A percentile compares a stretch with the other conserved stretches of the same genome.
Evolutionary conservation across 1,140 invertebrate species (phyloP).

Genomic region (Geopemphigus sp.): DNA sequence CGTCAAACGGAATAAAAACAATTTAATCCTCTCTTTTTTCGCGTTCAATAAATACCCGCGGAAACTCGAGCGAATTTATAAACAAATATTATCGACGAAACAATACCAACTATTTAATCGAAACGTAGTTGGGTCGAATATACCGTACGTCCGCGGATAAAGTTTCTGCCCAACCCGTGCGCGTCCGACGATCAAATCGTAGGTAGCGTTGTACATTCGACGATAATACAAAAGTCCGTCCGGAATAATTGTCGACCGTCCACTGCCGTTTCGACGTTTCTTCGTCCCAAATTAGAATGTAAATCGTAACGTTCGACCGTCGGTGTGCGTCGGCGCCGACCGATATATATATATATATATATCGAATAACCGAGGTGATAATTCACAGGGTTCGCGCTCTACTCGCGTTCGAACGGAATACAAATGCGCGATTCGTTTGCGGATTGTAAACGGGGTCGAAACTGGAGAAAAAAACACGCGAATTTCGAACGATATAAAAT

Average conservation of each 20-base stretch:
- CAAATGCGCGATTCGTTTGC: slow-evolving; percentile 4
- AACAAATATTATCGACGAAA: background rate
- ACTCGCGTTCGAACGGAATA: background rate
- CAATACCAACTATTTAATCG: background rate
- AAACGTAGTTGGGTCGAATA: background rate
- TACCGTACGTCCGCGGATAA: background rate
- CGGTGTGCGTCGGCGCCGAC: background rate
- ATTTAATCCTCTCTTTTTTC: no score
- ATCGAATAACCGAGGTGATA: background rate
- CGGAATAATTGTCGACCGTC: background rate
- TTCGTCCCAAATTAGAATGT: slow-evolving; percentile 28
- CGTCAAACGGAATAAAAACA: no score
- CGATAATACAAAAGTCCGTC: background rate
- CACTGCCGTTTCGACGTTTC: background rate
- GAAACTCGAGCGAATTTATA: background rate
- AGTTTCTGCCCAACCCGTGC: background rate
- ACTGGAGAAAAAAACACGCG: background rate
- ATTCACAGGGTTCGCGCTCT: background rate
- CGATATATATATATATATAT: no score
- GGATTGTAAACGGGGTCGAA: no score
- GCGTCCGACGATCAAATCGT: background rate
- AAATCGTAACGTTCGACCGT: background rate
- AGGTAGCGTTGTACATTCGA: background rate
- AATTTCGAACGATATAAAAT: slow-evolving; percentile 14
- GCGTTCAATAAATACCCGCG: background rate